These are phyloP conservation scores for Drosophila oshimai DNA, from an alignment of 1,140 invertebrate species.

Conservation along the genomic window DNA sequence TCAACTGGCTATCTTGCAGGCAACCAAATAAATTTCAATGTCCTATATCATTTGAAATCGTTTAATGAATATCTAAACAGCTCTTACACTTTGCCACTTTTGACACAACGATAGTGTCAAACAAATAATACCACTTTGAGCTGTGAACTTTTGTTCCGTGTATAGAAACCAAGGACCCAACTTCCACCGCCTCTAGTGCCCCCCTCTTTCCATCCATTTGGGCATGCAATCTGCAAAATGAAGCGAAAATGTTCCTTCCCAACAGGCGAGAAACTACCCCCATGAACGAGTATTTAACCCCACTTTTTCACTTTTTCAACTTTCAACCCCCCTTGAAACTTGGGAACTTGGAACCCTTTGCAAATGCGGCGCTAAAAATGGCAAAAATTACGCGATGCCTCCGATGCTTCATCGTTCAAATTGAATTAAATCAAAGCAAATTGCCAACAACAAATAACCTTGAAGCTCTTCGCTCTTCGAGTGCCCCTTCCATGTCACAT, in stretches of 20 bases:
- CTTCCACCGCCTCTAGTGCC: background rate
- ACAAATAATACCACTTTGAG: too few species aligned
- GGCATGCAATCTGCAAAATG: slow-evolving; percentile 23
- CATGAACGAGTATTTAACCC: background rate
- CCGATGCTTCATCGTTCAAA: slow-evolving; percentile 57
- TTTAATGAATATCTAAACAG: too few species aligned
- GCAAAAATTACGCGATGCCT: slow-evolving; percentile 23
- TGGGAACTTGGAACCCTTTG: background rate
- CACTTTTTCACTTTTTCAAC: background rate
- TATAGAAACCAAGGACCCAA: background rate
- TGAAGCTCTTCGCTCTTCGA: slow-evolving; percentile 12
- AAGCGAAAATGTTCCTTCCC: slow-evolving; percentile 19
- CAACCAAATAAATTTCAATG: too few species aligned
- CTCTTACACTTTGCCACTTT: too few species aligned
- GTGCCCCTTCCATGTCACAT: background rate
- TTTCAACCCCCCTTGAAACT: slow-evolving; percentile 1
- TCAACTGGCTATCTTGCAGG: background rate
- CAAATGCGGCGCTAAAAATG: slow-evolving; percentile 29
- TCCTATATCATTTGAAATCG: too few species aligned
- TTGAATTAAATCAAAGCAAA: slow-evolving; percentile 80
- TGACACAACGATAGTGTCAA: too few species aligned
- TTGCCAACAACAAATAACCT: slow-evolving; percentile 68
- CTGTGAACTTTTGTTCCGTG: background rate
- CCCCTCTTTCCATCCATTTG: background rate
- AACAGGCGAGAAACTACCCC: background rate